phyloP scores from a whole-genome alignment of 2,888 invertebrate species.

The Silvanus unidentatus region DNA sequence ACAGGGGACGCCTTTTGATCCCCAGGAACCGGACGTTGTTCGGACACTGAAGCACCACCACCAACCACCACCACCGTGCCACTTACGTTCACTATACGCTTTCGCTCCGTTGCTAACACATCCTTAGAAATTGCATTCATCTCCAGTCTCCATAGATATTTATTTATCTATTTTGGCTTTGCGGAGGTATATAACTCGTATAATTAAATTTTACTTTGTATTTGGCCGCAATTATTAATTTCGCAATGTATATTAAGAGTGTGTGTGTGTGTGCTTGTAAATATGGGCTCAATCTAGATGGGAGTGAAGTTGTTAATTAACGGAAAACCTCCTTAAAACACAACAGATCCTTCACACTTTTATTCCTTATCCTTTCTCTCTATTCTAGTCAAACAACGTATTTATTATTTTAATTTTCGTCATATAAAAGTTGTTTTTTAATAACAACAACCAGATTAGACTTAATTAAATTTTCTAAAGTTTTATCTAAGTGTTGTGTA shows the following conservation, averaged over 20 bases:
- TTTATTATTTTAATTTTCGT: too few relatives aligned
- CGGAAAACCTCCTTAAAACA: too few relatives aligned
- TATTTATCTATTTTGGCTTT: too few relatives aligned
- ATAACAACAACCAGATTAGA: too few relatives aligned
- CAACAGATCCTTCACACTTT: too few relatives aligned
- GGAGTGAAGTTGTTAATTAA: too few relatives aligned
- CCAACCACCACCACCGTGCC: background rate
- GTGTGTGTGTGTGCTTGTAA: too few relatives aligned
- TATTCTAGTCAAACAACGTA: too few relatives aligned
- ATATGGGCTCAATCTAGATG: too few relatives aligned
- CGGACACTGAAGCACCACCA: constrained; percentile 28
- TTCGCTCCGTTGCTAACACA: constrained; percentile 24
- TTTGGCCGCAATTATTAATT: background rate
- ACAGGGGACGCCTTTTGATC: constrained; percentile 42
- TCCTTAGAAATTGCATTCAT: constrained; percentile 35
- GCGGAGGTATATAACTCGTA: constrained; percentile 7
- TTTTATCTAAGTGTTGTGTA: background rate
- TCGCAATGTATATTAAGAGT: too few relatives aligned
- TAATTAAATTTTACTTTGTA: constrained; percentile 27
- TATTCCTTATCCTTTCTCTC: too few relatives aligned
- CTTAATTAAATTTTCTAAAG: constrained; percentile 5
- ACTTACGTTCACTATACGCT: background rate
- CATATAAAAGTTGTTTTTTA: too few relatives aligned
- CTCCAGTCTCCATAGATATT: constrained; percentile 26
- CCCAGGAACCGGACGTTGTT: constrained; percentile 39